Evolutionary conservation across 2,888 invertebrate species (phyloP), one percentile per base, ranked within the genome.

Genomic region (Epirrhoe tristata): DNA sequence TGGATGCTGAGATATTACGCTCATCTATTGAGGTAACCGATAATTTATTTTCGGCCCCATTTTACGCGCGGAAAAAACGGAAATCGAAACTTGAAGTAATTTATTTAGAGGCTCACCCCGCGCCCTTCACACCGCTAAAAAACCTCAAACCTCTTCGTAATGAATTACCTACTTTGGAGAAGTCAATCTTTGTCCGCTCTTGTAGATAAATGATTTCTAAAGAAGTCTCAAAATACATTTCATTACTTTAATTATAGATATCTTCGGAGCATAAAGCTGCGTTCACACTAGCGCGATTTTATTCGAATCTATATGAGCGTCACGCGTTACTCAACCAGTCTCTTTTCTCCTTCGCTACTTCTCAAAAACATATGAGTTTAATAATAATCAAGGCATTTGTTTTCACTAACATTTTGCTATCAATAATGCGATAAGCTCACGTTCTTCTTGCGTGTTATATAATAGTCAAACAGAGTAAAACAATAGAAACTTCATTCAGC

Each of bases 11-110:
- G 58, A 66, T 66, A 74, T 74, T 63, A 69, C 69, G 14, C 53
- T 52, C 69, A 74, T 72, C 65, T 69, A 70, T 74, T 70, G 69
- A 70, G 68, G 53, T 50, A 67, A 70, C 72, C 67, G 66, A 74
- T 70, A 69, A 74, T 72, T 61, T 74, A 70, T 74, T 67, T 69
- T 67, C 62, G 53, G 39, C 50, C 55, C 66, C 53, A 66, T 67
- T 68, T 53, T 59, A n/a, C n/a, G 57, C n/a, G 57, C 63, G 58
- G 50, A 66, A 69, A 72, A 65, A 70, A 63, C 58, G 34, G 57
- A 63, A 57, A 69, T 67, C 69, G 64, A 56, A 70, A 66, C 58
- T 69, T 62, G n/a, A 67, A 39, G 70, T 70, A 67, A 72, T 74
- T 72, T 72, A 74, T 74, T 70, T 56, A 51, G 61, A 67, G 63